A percentile compares a stretch with the other conserved stretches of the same genome.
Evolutionary conservation across 1,140 invertebrate species (phyloP).

Genomic region (Hyphantria cunea): DNA sequence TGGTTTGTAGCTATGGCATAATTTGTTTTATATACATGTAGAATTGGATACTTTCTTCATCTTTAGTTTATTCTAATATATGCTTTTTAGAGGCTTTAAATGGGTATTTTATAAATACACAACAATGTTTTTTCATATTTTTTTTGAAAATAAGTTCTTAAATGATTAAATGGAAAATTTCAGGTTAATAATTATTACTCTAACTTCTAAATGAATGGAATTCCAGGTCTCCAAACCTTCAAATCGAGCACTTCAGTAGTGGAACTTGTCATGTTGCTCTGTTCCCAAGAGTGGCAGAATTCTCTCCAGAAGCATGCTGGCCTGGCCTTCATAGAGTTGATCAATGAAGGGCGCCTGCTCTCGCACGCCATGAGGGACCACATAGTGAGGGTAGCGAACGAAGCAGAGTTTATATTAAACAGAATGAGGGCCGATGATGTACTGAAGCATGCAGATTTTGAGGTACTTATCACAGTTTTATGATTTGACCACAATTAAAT

Average conservation of each 20-base stretch:
- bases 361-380: slow-evolving; percentile 99
- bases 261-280: slow-evolving; percentile 98
- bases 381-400: slow-evolving; percentile 99
- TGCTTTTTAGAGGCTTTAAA: no score
- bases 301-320: slow-evolving; percentile 99
- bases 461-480: slow-evolving; percentile 83
- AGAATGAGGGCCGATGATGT: slow-evolving; percentile 99
- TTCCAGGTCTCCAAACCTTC: slow-evolving; percentile 94
- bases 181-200: no score
- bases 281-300: slow-evolving; percentile 99
- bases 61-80: no score
- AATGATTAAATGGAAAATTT: no score
- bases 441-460: slow-evolving; percentile 98
- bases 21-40: no score
- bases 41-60: no score
- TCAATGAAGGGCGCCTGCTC: slow-evolving; percentile 98
- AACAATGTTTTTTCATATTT: no score
- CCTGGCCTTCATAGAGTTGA: slow-evolving; percentile 99
- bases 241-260: slow-evolving; percentile 98
- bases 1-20: no score
- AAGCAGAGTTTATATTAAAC: slow-evolving; percentile 99
- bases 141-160: no score
- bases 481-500: no score
- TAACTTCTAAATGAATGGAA: not conserved
- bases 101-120: no score